Conservation (phyloP, 2,113 vertebrate genomes). For the Eurystomus gularis region DNA sequence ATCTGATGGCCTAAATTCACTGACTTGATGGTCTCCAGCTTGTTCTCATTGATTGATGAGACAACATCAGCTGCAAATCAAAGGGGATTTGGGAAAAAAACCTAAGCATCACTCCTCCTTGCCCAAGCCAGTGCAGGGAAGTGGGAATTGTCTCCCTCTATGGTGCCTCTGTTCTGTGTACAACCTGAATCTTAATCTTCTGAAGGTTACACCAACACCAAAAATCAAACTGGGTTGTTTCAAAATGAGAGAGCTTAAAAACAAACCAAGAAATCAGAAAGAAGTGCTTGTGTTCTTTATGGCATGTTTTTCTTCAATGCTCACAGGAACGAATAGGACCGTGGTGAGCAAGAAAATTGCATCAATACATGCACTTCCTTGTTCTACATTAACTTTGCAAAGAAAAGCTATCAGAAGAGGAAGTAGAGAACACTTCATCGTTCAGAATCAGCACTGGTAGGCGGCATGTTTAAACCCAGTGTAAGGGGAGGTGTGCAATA, state of each 20-base stretch:
- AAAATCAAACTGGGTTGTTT: not conserved
- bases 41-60: not conserved
- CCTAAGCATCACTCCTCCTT: not conserved
- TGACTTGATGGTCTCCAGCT: not conserved
- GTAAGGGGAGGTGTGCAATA: not conserved
- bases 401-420: not conserved
- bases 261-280: not conserved
- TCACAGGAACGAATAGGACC: not conserved
- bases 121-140: not conserved
- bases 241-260: not conserved
- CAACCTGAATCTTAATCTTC: not conserved
- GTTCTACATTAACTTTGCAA: not conserved
- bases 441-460: not conserved
- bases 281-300: not conserved
- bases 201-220: not conserved
- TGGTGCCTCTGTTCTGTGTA: not conserved
- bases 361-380: conserved; percentile 6
- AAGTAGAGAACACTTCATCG: not conserved
- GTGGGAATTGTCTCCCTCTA: not conserved
- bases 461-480: not conserved
- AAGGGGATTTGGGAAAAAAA: not conserved
- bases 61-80: not conserved
- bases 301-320: not conserved
- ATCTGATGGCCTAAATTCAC: not conserved
- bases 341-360: not conserved